Conservation (phyloP, 2,888 invertebrate genomes). For the Eurytoma adleriae region DNA sequence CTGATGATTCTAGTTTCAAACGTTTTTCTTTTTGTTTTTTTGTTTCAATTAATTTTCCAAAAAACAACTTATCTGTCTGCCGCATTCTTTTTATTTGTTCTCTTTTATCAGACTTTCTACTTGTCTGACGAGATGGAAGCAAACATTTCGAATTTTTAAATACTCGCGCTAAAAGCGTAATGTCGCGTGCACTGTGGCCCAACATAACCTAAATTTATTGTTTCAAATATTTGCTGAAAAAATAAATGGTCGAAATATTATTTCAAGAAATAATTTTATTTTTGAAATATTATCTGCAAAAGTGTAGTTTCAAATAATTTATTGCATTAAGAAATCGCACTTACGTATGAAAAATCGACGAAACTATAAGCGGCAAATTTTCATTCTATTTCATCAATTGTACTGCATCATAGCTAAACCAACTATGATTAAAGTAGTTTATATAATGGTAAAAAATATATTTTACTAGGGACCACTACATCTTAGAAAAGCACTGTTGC, state of each 20-base stretch:
- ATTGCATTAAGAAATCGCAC: no score
- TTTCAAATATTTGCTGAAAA: not conserved
- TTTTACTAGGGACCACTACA: no score
- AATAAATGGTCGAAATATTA: not conserved
- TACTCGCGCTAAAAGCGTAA: constrained; percentile 22
- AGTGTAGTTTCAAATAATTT: no score
- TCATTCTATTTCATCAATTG: no score
- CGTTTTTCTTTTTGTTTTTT: constrained; percentile 75
- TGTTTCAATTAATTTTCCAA: constrained; percentile 78
- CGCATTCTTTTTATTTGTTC: not conserved
- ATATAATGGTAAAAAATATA: no score
- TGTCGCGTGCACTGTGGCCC: not conserved
- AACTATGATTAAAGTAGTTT: no score
- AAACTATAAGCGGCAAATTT: no score
- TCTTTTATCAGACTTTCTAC: not conserved
- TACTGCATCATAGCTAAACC: no score
- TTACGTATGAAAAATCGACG: no score
- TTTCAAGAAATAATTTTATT: no score
- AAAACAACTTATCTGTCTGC: constrained; percentile 77
- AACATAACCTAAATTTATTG: constrained; percentile 57
- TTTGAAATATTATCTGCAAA: no score
- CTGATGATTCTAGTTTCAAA: constrained; percentile 60
- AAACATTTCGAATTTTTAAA: constrained; percentile 33
- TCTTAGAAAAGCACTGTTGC: no score
- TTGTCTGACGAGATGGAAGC: not conserved